Evolutionary conservation across 2,113 vertebrate genomes (phyloP), one percentile per base, ranked within the genome.

Genomic region (Psilopsiagon aymara): DNA sequence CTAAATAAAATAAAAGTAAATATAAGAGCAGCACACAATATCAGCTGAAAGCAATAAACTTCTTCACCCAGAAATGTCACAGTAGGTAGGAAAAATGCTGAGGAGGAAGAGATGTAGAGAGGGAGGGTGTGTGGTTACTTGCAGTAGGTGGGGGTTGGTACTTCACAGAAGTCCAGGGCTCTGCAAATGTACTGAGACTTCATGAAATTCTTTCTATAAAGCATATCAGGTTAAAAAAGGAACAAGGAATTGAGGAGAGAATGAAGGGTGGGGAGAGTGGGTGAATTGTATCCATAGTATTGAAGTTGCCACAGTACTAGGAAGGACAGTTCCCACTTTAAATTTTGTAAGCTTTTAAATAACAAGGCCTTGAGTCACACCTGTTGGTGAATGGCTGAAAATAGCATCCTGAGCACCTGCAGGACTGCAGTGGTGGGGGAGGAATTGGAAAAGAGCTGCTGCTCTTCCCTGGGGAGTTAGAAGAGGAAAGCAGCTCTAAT

Each of bases 391-490:
- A 76, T 31, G 53, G 37, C 74, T 89, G 77, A 88, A 76, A 94
- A 91, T 68, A 95, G 62, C 79, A 85, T 76, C 77, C 47, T 63
- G 52, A 75, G 66, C 73, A 92, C 90, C 92, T 92, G 85, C 90
- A 88, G 75, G 67, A 63, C 74, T 96, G 74, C 81, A 76, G 7
- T 0, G 0, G 5, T n/a, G 73, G 52, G 37, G 66, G 57, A 78
- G 93, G 77, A 94, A 78, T 18, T 96, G 88, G 69, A 71, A 79
- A 79, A 71, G 66, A 79, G 74, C 77, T 95, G 73, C 78, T 88
- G 43, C 60, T 88, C 55, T 78, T 95, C 76, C 68, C 94, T 75
- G 60, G 37, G 68, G 90, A 90, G 35, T 70, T 39, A 64, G 64
- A 57, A 87, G 78, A 81, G 85, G 68, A 86, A 86, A 90, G 51